Evolutionary conservation across 2,113 vertebrate species (phyloP), one percentile per base, ranked within the genome.

Genomic region (Noturus placidus): DNA sequence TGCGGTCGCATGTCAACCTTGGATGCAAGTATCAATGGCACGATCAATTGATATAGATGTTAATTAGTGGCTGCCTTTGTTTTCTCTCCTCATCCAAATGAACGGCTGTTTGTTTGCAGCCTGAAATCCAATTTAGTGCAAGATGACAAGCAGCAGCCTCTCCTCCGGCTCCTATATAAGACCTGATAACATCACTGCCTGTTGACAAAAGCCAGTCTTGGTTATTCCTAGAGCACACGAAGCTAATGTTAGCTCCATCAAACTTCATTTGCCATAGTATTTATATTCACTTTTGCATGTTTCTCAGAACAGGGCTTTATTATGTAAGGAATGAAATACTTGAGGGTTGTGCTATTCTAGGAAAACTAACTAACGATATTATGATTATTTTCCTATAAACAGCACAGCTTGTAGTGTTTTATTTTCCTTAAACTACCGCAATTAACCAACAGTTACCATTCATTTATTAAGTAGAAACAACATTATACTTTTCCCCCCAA

Each of bases 111-210:
- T 88, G 84, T 79, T 90, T 87, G 84, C 35, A 19, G 57, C 57
- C 82, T 65, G 56, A 90, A 90, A 90, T 88, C 76, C 82, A 86
- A 88, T 90, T 90, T 87, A 27, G 77, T 17, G 56, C 65, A 83
- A 87, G 57, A 90, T 90, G 78, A 88, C 65, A 67, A 54, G 77
- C 85, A 79, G 52, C 46, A 77, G 84, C 78, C 38, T 67, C 69
- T 79, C 50, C 30, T 82, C 3, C 46, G 65, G 81, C 79, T 76
- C 46, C 83, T n/a, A 46, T 46, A 7, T 46, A 69, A 87, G 82
- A 81, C 38, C 54, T 52, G 85, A 90, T 88, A 46, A 35, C 38
- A 87, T 88, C 87, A 65, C 74, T 19, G 70, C 42, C 67, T 84
- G 65, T 57, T 88, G 78, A 87, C 82, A 90, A 90, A 90, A 88